Conservation (phyloP, 1,140 invertebrate species). For the Saxidomus purpurata region DNA sequence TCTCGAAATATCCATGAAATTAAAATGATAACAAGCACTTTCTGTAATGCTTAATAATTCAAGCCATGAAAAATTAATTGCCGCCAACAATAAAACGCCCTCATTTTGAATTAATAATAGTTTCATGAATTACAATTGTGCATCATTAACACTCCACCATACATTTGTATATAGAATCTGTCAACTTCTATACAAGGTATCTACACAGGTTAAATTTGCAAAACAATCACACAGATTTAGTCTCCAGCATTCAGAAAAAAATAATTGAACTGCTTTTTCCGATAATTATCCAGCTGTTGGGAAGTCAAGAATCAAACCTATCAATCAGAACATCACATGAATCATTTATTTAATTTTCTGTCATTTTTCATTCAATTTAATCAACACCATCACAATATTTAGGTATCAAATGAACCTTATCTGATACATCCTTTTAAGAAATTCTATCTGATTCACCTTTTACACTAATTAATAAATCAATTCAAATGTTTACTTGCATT, state of each 20-base stretch:
- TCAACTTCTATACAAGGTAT: too few species aligned
- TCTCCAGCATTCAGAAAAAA: too few species aligned
- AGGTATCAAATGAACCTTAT: background rate
- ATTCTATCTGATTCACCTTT: background rate
- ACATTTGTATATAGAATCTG: too few species aligned
- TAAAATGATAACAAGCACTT: slow-evolving; percentile 14
- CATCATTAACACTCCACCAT: background rate
- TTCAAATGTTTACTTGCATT: background rate
- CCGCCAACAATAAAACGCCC: background rate
- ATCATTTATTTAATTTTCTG: background rate
- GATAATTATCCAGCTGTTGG: background rate
- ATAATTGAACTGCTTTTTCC: background rate
- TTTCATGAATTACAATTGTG: background rate
- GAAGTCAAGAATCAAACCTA: background rate
- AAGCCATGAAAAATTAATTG: background rate
- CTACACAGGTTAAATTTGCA: too few species aligned
- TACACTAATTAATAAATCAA: background rate
- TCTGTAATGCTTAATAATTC: background rate
- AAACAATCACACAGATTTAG: too few species aligned
- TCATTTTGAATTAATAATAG: background rate
- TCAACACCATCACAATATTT: background rate
- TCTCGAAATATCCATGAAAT: background rate
- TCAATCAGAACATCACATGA: background rate
- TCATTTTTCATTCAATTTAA: background rate
- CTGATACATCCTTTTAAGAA: background rate